Conservation (phyloP, 2,113 vertebrate species). For the Apteryx mantelli region DNA sequence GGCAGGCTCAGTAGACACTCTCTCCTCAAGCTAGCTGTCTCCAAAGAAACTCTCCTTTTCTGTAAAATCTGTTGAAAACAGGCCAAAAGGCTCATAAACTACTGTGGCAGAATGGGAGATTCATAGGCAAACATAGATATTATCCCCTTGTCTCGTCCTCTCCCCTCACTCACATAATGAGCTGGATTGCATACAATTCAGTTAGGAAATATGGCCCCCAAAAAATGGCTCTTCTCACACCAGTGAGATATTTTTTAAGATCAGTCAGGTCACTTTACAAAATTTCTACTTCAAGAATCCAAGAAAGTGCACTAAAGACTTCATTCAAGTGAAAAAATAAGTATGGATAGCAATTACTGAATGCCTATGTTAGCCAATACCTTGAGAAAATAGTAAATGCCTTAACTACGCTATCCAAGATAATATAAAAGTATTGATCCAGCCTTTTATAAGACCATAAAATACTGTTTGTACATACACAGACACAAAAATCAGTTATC, state of each 20-base stretch:
- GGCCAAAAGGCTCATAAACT: neutral
- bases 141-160: neutral
- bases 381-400: neutral
- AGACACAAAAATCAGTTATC: neutral
- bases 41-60: neutral
- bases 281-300: neutral
- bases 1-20: neutral
- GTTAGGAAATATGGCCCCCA: fast-evolving
- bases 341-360: neutral
- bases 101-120: neutral
- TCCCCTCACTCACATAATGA: neutral
- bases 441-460: neutral
- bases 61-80: neutral
- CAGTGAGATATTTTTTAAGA: neutral
- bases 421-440: neutral
- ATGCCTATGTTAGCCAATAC: neutral
- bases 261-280: neutral
- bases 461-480: neutral
- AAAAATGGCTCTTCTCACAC: neutral
- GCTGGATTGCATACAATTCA: neutral
- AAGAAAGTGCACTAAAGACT: neutral
- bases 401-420: neutral
- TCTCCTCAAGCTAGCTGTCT: neutral
- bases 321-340: neutral
- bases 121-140: neutral